Evolutionary conservation across 2,113 vertebrate species (phyloP).

Genomic region (Antechinus flavipes): DNA sequence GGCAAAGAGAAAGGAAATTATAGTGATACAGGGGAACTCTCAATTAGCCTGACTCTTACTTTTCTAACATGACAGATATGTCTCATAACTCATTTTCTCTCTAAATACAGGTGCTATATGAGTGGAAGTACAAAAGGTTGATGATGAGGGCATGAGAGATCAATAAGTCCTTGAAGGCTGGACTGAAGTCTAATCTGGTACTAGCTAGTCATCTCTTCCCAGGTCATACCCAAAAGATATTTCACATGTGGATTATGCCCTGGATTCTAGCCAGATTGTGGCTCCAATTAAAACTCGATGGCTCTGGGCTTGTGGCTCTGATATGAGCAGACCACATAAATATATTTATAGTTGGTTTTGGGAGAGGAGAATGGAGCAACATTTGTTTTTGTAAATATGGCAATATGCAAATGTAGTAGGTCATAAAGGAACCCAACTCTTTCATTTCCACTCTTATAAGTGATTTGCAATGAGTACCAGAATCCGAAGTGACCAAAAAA

Average conservation of each 20-base stretch:
- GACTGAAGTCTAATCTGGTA: background rate
- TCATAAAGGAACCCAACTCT: background rate
- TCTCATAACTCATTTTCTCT: background rate
- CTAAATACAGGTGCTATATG: background rate
- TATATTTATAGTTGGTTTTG: background rate
- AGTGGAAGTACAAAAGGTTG: background rate
- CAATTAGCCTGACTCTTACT: background rate
- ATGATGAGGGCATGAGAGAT: background rate
- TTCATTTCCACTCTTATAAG: background rate
- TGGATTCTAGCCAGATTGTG: background rate
- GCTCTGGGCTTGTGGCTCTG: background rate
- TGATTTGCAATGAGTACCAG: background rate
- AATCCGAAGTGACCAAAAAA: background rate
- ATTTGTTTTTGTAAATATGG: background rate
- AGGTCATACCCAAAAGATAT: background rate
- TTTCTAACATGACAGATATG: background rate
- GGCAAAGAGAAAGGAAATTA: background rate
- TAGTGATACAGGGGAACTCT: background rate
- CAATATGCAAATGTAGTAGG: background rate
- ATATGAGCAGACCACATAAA: background rate
- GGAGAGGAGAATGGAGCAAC: background rate
- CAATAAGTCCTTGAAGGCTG: background rate
- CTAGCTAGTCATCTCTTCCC: background rate
- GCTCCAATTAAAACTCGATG: background rate
- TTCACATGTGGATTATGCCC: background rate